phyloP scores from a whole-genome alignment of 1,140 invertebrate genomes.

The Drosophila nigromelanica region DNA sequence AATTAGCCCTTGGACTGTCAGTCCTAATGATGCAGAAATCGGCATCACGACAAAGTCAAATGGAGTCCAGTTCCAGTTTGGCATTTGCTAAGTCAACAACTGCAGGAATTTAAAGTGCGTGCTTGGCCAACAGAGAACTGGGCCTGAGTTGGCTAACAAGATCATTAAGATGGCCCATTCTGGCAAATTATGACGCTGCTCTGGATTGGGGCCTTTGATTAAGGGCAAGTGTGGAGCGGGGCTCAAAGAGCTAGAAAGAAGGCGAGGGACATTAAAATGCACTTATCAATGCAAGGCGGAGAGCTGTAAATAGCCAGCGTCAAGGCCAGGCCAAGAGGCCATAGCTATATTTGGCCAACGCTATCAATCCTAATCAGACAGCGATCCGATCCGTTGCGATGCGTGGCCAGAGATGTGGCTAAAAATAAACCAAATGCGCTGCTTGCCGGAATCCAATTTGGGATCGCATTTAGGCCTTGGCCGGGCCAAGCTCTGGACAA shows the following conservation, averaged over 20 bases:
- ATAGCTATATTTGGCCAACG: conserved; percentile 37
- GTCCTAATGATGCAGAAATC: conserved; percentile 58
- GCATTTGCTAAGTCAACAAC: conserved; percentile 40
- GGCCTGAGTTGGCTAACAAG: conserved; percentile 39
- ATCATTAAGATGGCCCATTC: conserved; percentile 58
- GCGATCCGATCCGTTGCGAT: conserved; percentile 1
- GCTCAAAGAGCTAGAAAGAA: no score
- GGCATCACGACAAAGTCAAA: conserved; percentile 17
- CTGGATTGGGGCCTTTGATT: conserved; percentile 61
- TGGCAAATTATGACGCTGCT: conserved; percentile 39
- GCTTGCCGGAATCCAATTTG: neutral
- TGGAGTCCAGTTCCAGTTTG: conserved; percentile 5
- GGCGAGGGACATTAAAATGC: conserved; percentile 69
- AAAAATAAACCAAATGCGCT: conserved; percentile 49
- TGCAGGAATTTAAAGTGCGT: conserved; percentile 43
- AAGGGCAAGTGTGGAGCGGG: conserved; percentile 38
- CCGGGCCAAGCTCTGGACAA: conserved; percentile 43
- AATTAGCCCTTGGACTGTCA: conserved; percentile 42
- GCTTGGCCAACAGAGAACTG: conserved; percentile 2
- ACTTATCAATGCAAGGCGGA: conserved; percentile 54
- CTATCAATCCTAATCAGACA: conserved; percentile 57
- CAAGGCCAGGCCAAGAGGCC: conserved; percentile 17
- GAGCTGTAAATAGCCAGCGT: neutral
- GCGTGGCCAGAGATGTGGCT: conserved; percentile 30
- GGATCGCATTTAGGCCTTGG: conserved; percentile 7